Evolutionary conservation across 2,888 invertebrate genomes (phyloP), one percentile per base, ranked within the genome.

Genomic region (Arctia plantaginis): DNA sequence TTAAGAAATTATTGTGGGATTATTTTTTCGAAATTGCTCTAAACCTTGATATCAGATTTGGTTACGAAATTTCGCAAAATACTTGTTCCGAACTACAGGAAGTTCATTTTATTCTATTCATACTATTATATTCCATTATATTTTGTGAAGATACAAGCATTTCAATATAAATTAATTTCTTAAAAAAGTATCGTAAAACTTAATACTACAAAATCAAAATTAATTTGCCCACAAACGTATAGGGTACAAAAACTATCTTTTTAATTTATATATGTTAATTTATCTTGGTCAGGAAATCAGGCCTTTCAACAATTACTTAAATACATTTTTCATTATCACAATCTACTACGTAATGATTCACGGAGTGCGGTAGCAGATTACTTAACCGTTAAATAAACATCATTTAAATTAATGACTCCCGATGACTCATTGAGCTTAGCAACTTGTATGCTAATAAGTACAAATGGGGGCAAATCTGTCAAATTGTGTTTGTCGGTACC

Each of bases 351-450:
- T 67, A 67, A 44, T 47, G 27, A 67, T 47, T 47, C 47, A 67
- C 13, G 4, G 30, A 30, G 3, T n/a, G 30, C 44, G 3, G 12
- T 62, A 30, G 8, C 30, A 30, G 62, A 62, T 62, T 62, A 62
- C 18, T 30, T 62, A 62, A 15, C 30, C 30, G 44, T 30, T 30
- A 47, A 67, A 47, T 47, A 30, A 67, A 44, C 44, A 67, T 47
- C 10, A 67, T 44, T 67, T 47, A 47, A 30, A 44, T 20, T 27
- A 67, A 67, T 44, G 44, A 15, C 44, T 30, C 27, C 44, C 30
- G 44, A 20, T 27, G 20, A 67, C 44, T 44, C 44, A 47, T 30
- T 47, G 67, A 67, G 67, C 67, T 30, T 47, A 30, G 66, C 44
- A 67, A 44, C 20, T 47, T 47, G 44, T 47, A 30, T 20, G 44